A percentile compares a stretch with the other conserved stretches of the same genome.
These are phyloP conservation scores for Clarias batrachus DNA, from an alignment of 2,113 vertebrate species.

Conservation along the genomic window DNA sequence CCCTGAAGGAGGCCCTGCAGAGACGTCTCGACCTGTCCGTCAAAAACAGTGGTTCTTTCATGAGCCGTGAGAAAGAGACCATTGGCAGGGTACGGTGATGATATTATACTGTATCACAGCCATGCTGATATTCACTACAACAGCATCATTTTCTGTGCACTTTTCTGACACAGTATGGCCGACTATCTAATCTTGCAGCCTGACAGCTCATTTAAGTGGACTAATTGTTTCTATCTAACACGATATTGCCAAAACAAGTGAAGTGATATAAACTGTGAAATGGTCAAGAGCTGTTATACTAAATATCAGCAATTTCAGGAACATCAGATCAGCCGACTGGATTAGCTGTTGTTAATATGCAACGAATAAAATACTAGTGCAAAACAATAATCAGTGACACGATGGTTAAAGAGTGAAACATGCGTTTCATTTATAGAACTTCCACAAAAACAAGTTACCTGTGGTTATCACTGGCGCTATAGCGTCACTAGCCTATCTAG, in stretches of 20 bases:
- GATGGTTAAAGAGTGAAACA: neutral
- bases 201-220: neutral
- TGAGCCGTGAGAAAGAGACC: slow-evolving; percentile 84
- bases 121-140: neutral
- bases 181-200: neutral
- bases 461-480: neutral
- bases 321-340: neutral
- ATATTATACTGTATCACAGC: neutral
- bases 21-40: slow-evolving; percentile 82
- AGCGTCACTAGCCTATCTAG: neutral
- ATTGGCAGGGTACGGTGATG: slow-evolving; percentile 80
- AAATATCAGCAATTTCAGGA: neutral
- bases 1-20: slow-evolving; percentile 77
- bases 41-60: slow-evolving; percentile 86
- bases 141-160: neutral
- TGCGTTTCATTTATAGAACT: neutral
- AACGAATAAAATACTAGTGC: neutral
- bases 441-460: neutral
- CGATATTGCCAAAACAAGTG: neutral
- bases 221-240: neutral
- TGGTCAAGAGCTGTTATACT: neutral
- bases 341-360: neutral
- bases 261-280: neutral
- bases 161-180: neutral
- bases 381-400: neutral